Conservation (phyloP, 2,888 invertebrate genomes). For the Phragmatobia fuliginosa region DNA sequence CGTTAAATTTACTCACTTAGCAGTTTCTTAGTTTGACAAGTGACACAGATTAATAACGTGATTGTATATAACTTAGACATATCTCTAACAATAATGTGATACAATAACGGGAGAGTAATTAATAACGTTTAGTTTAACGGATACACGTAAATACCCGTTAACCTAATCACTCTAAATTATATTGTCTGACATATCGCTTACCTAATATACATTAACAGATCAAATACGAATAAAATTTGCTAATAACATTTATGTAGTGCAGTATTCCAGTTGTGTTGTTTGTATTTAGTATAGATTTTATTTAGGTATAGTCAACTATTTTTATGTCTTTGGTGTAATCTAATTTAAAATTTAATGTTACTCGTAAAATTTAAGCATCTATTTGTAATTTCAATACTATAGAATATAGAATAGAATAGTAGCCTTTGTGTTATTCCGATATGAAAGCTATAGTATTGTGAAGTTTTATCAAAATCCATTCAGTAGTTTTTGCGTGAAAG, state of each 20-base stretch:
- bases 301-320: too few relatives aligned
- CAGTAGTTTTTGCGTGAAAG: too few relatives aligned
- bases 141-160: background rate
- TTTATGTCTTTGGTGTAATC: too few relatives aligned
- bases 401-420: too few relatives aligned
- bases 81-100: background rate
- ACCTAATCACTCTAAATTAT: background rate
- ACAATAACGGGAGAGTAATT: background rate
- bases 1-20: too few relatives aligned
- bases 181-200: background rate
- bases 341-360: too few relatives aligned
- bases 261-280: background rate
- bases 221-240: background rate
- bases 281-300: too few relatives aligned
- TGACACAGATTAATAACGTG: conserved; percentile 19
- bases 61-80: background rate
- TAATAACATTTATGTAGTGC: background rate
- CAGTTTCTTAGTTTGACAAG: background rate
- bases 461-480: too few relatives aligned
- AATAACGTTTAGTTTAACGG: background rate
- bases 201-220: background rate
- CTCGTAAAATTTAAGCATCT: too few relatives aligned
- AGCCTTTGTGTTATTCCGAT: too few relatives aligned
- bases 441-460: too few relatives aligned
- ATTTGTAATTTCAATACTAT: too few relatives aligned